These are phyloP conservation scores for Heliothis peltigera DNA, from an alignment of 2,888 invertebrate species.

Conservation along the genomic window DNA sequence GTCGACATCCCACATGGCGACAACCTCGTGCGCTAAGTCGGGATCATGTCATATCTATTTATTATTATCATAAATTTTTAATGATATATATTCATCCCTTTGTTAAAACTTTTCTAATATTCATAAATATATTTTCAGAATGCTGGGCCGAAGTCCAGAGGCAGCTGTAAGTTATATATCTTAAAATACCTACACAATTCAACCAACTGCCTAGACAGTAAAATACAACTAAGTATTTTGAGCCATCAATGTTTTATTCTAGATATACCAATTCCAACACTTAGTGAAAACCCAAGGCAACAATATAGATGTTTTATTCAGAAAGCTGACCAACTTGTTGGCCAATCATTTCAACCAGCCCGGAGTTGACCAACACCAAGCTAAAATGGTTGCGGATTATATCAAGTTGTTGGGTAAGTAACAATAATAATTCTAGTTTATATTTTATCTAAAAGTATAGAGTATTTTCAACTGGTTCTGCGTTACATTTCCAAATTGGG, in stretches of 20 bases:
- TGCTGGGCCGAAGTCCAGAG: conserved; percentile 92
- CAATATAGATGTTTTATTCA: conserved; percentile 80
- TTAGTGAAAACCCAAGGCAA: conserved; percentile 75
- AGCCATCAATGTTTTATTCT: background rate
- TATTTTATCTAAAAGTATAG: no score
- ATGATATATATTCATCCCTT: no score
- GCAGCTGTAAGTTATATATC: conserved; percentile 90
- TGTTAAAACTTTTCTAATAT: no score
- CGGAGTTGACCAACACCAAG: conserved; percentile 78
- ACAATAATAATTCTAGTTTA: background rate
- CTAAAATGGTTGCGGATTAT: conserved; percentile 84
- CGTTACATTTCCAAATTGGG: no score
- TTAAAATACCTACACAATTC: background rate
- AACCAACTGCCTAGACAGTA: background rate
- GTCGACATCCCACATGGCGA: no score
- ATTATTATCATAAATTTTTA: no score
- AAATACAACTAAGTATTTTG: background rate
- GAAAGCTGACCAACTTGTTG: conserved; percentile 82
- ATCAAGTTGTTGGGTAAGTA: conserved; percentile 86
- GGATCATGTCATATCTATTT: no score
- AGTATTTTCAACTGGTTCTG: no score
- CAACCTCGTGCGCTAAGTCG: no score
- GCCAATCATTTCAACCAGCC: conserved; percentile 88
- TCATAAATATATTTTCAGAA: conserved; percentile 81
- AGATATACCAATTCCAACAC: conserved; percentile 81